Base-by-base conservation (phyloP, 2,888 invertebrate species). In the Ariolimax columbianus region DNA sequence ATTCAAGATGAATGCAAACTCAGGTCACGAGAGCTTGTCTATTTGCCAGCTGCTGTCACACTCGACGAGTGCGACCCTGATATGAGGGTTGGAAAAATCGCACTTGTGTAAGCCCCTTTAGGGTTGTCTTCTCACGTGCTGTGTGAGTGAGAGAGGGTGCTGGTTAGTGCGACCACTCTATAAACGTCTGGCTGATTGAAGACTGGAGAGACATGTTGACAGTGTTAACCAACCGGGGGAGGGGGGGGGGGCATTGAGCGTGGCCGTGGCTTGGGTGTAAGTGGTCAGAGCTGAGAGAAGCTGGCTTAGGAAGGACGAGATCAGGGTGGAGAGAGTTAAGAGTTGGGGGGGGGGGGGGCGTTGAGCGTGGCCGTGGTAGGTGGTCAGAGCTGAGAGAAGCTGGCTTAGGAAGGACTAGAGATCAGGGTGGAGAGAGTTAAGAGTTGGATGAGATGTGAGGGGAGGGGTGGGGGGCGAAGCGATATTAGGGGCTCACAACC, bases 31-130 rank as follows among this genome's bases (percentile, higher is more conserved):
- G 68, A 14, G 17, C 19, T 36, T 68, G 43, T n/a, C 73, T 17
- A 30, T 36, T 7, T 19, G 38, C 70, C 70, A 47, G 40, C 73
- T 73, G 73, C 47, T 73, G 73, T 73, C 73, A 73, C 47, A 73
- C 73, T 43, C 30, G 11, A 9, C 23, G 1, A 73, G 43, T 73
- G 11, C 4, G 43, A 73, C 4, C 43, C 40, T 0, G 38, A 55
- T 55, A 26, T 59, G 59, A 36, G 14, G 36, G 43, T 6, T 19
- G 0, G 73, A 43, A 73, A 73, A 26, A 3, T 43, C 30, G 43
- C 73, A 73, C 43, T 30, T n/a, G 17, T 43, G 9, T 11, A 17
- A 47, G 9, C 23, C 23, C 3, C 43, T 40, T 73, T 47, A 43
- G 30, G 73, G n/a, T 30, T 30, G 14, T 47, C 11, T 73, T 73